A percentile compares a stretch with the other conserved stretches of the same genome.
Evolutionary conservation across 2,797 vertebrate genomes (phyloP).

Genomic region (Corythornis leucogaster): DNA sequence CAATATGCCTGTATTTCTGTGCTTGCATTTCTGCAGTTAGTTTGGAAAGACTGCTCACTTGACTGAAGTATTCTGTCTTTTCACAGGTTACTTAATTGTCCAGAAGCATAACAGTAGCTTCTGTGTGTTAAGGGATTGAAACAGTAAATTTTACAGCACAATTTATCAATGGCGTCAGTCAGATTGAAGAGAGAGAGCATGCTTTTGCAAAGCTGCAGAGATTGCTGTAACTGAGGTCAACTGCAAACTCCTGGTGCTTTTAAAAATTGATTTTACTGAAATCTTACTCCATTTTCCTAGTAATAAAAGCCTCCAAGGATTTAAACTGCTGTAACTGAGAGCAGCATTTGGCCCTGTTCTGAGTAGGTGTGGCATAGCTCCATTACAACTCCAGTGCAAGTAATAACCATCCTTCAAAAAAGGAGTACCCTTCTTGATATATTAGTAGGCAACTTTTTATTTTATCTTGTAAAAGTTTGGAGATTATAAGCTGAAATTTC

Average conservation of each 20-base stretch:
- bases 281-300: conserved; percentile 74
- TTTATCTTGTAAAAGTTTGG: neutral
- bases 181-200: conserved; percentile 59
- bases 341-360: conserved; percentile 32
- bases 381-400: conserved; percentile 44
- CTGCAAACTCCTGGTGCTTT: conserved; percentile 72
- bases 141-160: conserved; percentile 70
- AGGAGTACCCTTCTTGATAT: neutral
- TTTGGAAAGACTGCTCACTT: neutral
- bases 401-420: conserved; percentile 35
- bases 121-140: conserved; percentile 1
- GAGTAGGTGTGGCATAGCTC: conserved; percentile 41
- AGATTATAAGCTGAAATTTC: neutral
- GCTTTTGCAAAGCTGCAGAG: conserved; percentile 73
- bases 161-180: conserved; percentile 70
- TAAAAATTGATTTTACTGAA: conserved; percentile 79
- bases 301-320: conserved; percentile 69
- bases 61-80: conserved; percentile 32
- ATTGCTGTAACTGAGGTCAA: conserved; percentile 73
- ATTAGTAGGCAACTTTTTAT: neutral
- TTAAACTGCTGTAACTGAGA: conserved; percentile 63
- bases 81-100: neutral
- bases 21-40: neutral
- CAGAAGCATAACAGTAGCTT: conserved; percentile 50
- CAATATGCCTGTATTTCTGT: neutral